Conservation (phyloP, 2,113 vertebrate genomes). For the Rhinopomastus cyanomelas region DNA sequence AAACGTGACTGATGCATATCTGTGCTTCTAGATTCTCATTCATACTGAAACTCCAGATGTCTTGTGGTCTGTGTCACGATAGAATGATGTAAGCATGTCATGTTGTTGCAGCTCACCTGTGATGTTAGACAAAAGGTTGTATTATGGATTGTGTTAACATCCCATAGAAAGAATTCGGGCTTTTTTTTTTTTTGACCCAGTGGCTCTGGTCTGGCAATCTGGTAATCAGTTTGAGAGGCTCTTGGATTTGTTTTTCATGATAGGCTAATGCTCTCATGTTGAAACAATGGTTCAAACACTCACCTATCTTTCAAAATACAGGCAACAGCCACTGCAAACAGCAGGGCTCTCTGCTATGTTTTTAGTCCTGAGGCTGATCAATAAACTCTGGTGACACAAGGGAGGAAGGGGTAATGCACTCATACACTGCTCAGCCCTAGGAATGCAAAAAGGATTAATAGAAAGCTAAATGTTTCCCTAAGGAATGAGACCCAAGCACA, state of each 20-base stretch:
- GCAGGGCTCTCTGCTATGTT: slow-evolving; percentile 28
- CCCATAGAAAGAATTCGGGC: neutral
- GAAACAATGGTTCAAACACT: slow-evolving; percentile 48
- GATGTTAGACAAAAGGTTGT: neutral
- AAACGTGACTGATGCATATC: accelerated
- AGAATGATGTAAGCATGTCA: neutral
- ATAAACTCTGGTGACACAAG: slow-evolving; percentile 16
- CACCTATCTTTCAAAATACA: slow-evolving; percentile 58
- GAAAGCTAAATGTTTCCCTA: slow-evolving; percentile 40
- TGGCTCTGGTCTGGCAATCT: neutral
- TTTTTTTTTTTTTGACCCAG: neutral
- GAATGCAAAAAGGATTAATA: slow-evolving; percentile 26
- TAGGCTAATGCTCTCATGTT: neutral
- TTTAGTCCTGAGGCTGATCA: slow-evolving; percentile 54
- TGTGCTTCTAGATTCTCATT: slow-evolving; percentile 1
- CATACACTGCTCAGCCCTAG: slow-evolving; percentile 28
- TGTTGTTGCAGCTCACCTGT: neutral
- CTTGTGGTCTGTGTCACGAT: neutral
- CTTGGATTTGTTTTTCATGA: slow-evolving; percentile 50
- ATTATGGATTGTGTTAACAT: neutral
- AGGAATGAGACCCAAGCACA: slow-evolving; percentile 34
- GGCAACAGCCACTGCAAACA: slow-evolving; percentile 58
- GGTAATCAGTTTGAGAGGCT: slow-evolving; percentile 45
- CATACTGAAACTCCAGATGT: slow-evolving; percentile 7
- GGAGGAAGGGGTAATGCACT: neutral